Percentiles rank a stretch among this genome's conserved stretches.
Evolutionary conservation across 2,113 vertebrate genomes (phyloP).

Genomic region (Pseudopipra pipra): DNA sequence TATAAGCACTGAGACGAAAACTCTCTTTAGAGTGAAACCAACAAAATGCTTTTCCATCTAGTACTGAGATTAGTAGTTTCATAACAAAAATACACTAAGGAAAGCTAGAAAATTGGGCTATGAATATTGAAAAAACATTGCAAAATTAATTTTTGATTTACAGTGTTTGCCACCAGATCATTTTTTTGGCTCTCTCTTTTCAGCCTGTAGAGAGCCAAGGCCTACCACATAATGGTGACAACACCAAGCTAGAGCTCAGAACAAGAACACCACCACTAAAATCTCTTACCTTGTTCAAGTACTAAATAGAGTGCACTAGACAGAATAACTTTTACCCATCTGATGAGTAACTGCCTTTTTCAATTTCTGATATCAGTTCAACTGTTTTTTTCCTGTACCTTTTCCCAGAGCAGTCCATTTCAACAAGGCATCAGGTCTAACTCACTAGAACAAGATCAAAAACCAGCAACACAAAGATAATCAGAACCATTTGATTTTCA

Average conservation of each 20-base stretch:
- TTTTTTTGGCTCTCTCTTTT: background rate
- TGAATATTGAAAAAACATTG: background rate
- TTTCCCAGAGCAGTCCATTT: background rate
- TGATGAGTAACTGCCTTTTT: background rate
- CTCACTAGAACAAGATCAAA: background rate
- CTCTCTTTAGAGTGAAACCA: constrained; percentile 8
- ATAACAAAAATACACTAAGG: background rate
- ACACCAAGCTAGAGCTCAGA: background rate
- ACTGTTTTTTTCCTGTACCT: background rate
- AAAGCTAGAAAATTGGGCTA: background rate
- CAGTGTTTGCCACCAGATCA: background rate
- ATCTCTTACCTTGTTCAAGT: background rate
- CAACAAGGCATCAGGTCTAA: background rate
- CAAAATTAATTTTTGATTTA: constrained; percentile 12
- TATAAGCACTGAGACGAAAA: background rate
- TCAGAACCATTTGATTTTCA: background rate
- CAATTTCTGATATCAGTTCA: background rate
- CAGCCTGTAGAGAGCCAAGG: background rate
- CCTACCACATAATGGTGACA: background rate
- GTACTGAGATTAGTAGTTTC: background rate
- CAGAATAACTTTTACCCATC: background rate
- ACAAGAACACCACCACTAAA: background rate
- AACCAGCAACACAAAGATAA: background rate
- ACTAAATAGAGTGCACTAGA: background rate
- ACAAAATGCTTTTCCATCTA: constrained; percentile 14